phyloP scores from a whole-genome alignment of 1,140 invertebrate genomes.

The Neuroterus valhalla region DNA sequence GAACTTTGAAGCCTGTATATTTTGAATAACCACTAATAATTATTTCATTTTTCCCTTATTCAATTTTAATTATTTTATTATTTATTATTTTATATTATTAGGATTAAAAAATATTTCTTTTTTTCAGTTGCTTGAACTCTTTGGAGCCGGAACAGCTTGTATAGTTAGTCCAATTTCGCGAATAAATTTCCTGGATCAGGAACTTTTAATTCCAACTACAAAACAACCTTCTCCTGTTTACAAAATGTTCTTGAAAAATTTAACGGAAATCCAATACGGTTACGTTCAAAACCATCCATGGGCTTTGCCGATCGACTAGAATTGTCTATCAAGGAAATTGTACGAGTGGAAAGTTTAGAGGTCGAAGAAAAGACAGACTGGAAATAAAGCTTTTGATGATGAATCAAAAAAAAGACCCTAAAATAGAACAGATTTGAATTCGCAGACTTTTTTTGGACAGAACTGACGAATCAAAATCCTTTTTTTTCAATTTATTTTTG shows the following conservation, averaged over 20 bases:
- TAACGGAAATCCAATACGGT: slow-evolving; percentile 92
- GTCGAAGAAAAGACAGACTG: background rate
- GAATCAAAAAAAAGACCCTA: background rate
- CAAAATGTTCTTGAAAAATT: slow-evolving; percentile 81
- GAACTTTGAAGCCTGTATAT: no score
- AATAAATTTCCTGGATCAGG: slow-evolving; percentile 83
- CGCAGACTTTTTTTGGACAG: no score
- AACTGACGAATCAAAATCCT: no score
- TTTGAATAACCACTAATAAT: no score
- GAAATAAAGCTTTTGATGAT: background rate
- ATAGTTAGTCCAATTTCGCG: slow-evolving; percentile 91
- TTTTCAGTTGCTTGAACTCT: slow-evolving; percentile 91
- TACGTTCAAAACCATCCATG: slow-evolving; percentile 85
- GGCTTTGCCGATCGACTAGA: slow-evolving; percentile 77
- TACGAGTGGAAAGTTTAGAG: background rate
- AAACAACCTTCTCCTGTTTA: slow-evolving; percentile 81
- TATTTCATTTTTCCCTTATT: no score
- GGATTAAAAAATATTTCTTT: slow-evolving; percentile 20
- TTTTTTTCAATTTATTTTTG: no score
- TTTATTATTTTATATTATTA: background rate
- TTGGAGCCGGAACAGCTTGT: slow-evolving; percentile 96
- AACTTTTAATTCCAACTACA: slow-evolving; percentile 85
- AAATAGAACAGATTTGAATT: background rate
- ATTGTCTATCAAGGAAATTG: background rate
- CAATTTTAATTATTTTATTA: background rate